phyloP scores from a whole-genome alignment of 2,888 invertebrate species.

The Conops quadrifasciatus region DNA sequence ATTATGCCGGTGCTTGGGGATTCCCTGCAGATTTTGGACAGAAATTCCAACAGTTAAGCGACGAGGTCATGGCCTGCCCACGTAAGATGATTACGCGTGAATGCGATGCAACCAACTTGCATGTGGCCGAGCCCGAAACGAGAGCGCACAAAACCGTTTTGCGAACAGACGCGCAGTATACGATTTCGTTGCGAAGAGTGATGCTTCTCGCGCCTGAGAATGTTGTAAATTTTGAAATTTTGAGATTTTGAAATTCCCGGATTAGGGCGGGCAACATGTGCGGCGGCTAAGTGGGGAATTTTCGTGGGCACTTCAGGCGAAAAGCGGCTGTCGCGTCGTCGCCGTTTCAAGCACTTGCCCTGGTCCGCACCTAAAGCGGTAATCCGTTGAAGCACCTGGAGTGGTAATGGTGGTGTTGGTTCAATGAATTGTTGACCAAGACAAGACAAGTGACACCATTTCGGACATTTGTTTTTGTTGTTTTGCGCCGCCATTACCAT shows the following conservation, averaged over 20 bases:
- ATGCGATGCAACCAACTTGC: not conserved
- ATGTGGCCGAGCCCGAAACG: not conserved
- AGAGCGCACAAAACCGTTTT: not conserved
- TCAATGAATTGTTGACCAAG: no score
- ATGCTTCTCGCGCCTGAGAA: not conserved
- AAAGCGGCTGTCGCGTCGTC: not conserved
- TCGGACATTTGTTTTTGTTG: no score
- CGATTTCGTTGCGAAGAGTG: no score
- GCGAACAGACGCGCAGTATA: not conserved
- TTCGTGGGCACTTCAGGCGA: not conserved
- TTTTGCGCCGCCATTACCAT: no score
- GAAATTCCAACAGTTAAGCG: slow-evolving; percentile 9
- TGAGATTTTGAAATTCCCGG: not conserved
- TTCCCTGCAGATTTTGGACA: not conserved
- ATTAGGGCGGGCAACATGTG: slow-evolving; percentile 4
- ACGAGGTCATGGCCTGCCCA: slow-evolving; percentile 10
- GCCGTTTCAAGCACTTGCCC: not conserved
- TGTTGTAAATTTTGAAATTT: not conserved
- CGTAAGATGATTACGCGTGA: slow-evolving; percentile 25
- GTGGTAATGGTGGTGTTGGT: not conserved
- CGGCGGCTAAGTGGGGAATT: slow-evolving; percentile 3
- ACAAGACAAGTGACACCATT: no score
- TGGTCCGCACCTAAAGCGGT: not conserved
- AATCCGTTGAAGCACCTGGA: not conserved
- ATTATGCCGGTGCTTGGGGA: not conserved